These are phyloP conservation scores for Sorex maritimensis DNA, from an alignment of 2,797 vertebrate genomes.

Conservation along the genomic window DNA sequence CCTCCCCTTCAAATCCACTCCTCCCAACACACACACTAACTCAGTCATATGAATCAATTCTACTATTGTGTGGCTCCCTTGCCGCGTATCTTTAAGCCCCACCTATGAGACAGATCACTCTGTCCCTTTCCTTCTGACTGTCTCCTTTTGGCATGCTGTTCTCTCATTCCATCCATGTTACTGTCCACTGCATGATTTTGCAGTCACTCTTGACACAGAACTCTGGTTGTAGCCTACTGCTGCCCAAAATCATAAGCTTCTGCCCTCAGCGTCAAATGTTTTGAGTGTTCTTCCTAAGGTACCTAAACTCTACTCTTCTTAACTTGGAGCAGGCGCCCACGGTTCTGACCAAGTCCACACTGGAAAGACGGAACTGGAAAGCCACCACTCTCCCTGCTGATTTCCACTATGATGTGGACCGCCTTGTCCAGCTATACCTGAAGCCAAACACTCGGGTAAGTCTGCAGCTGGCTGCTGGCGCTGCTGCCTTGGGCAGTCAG, in stretches of 20 bases:
- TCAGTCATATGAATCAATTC: too few relatives aligned
- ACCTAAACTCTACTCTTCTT: not conserved
- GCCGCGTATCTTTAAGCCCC: too few relatives aligned
- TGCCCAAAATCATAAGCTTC: not conserved
- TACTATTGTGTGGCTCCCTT: too few relatives aligned
- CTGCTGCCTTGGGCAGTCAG: not conserved
- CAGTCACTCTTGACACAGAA: not conserved
- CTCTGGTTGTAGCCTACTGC: not conserved
- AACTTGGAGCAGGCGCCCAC: conserved; percentile 91
- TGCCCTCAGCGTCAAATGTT: not conserved
- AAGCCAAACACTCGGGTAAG: conserved; percentile 94
- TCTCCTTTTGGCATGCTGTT: too few relatives aligned
- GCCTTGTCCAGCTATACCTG: conserved; percentile 93
- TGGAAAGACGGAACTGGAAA: conserved; percentile 91
- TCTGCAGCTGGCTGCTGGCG: not conserved
- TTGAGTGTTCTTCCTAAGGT: conserved; percentile 42
- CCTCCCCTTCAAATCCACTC: too few relatives aligned
- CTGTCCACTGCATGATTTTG: too few relatives aligned
- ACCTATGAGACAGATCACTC: too few relatives aligned
- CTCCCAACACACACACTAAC: too few relatives aligned
- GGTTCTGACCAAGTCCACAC: conserved; percentile 92
- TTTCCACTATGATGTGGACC: conserved; percentile 94
- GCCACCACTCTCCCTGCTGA: conserved; percentile 95
- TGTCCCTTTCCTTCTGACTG: too few relatives aligned
- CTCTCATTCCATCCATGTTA: too few relatives aligned